These are phyloP conservation scores for Bovichtus diacanthus DNA, from an alignment of 2,797 vertebrate species.

Conservation along the genomic window DNA sequence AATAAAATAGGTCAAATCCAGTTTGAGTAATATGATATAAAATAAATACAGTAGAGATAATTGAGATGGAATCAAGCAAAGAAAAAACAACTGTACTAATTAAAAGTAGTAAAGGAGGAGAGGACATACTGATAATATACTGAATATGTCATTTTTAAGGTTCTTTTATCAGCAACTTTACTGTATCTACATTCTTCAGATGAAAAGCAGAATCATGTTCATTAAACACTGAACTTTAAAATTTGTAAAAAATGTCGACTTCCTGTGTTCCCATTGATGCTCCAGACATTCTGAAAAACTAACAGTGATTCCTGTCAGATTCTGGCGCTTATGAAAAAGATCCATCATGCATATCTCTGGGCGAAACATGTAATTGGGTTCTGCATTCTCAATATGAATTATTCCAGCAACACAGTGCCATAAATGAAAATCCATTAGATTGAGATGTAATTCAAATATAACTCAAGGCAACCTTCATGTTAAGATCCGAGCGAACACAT, in stretches of 20 bases:
- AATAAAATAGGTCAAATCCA: not conserved
- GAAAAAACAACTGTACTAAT: not conserved
- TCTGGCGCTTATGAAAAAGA: conserved; percentile 65
- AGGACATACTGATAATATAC: not conserved
- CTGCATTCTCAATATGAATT: conserved; percentile 30
- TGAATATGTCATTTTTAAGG: too few species aligned
- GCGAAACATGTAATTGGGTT: conserved; percentile 39
- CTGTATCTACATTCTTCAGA: not conserved
- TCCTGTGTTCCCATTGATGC: not conserved
- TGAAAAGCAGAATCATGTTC: not conserved
- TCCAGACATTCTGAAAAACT: not conserved
- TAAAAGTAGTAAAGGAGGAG: not conserved
- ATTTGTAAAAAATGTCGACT: not conserved
- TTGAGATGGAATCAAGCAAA: not conserved
- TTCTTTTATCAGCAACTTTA: not conserved
- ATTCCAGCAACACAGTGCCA: not conserved
- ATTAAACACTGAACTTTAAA: not conserved
- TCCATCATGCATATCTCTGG: conserved; percentile 63
- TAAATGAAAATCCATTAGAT: conserved; percentile 42
- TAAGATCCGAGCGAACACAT: not conserved
- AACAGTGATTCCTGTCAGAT: conserved; percentile 2
- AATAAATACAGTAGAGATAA: not conserved
- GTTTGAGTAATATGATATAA: not conserved
- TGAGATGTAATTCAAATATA: conserved; percentile 39
- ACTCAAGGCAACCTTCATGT: conserved; percentile 38